Evolutionary conservation across 2,797 vertebrate species (phyloP).

Genomic region (Sylvia borin): DNA sequence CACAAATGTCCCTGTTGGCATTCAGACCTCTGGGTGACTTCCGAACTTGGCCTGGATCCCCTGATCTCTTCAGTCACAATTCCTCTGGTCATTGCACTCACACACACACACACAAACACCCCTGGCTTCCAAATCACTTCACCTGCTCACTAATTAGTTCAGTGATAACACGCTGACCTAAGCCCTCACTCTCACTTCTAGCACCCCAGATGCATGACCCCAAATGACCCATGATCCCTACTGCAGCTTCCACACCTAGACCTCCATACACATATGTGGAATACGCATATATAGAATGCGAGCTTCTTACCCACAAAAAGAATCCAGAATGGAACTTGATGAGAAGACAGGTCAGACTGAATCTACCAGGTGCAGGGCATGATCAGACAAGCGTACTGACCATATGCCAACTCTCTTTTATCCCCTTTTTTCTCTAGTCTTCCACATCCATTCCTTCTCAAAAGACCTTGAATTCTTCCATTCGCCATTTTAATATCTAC

Average conservation of each 20-base stretch:
- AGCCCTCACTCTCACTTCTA: background rate
- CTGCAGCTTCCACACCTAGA: background rate
- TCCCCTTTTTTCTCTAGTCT: background rate
- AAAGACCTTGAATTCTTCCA: background rate
- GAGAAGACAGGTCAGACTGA: background rate
- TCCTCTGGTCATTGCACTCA: accelerated
- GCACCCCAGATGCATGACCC: background rate
- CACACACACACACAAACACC: no score
- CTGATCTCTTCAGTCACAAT: background rate
- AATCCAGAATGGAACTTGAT: background rate
- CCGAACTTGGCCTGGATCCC: background rate
- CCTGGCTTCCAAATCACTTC: background rate
- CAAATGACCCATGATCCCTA: background rate
- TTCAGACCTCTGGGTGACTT: background rate
- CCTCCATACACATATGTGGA: background rate
- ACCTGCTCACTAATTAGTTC: accelerated
- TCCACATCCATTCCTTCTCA: background rate
- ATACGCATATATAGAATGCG: background rate
- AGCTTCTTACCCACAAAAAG: background rate
- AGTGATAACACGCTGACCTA: accelerated
- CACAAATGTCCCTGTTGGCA: background rate
- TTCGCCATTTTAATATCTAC: background rate
- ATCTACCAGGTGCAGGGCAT: background rate
- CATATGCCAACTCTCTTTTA: background rate
- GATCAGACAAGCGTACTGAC: background rate